Base-by-base conservation (phyloP, 2,888 invertebrate genomes). In the Callyntrura guangdongensis region DNA sequence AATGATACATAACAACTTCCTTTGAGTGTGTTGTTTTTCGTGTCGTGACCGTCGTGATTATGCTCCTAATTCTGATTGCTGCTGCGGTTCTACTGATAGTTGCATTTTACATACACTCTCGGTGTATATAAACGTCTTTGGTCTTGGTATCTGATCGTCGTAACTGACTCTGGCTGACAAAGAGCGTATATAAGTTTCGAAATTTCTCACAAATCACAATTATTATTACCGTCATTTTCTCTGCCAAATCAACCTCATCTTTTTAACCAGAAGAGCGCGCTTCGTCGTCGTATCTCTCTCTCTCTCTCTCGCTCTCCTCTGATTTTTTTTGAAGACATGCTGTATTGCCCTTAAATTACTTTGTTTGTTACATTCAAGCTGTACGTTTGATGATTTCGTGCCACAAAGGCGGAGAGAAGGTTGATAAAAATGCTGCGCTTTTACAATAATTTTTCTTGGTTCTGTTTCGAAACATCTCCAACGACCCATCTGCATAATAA, bases 381-480 rank as follows among this genome's bases (percentile, higher is more conserved):
- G 25, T 36, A 36, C 6, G 12, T 25, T 77, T 59, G 61, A 81
- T 61, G 81, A 81, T 77, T 83, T 77, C 86, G 86, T 86, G 86
- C 61, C n/a, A 45, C 59, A 45, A 36, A 86, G 86, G 86, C 86
- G 86, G 86, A 86, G 86, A 86, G 56, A 85, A 56, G 27, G 36
- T 20, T 20, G 56, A 64, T 45, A 47, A 82, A 36, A 64, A 59
- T 67, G 20, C 47, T 83, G 83, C 83, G 49, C 64, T 83, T 83
- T 67, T 83, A 67, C 83, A 83, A 83, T 83, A 67, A 45, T 49
- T 67, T 49, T 77, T 64, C n/a, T 74, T 11, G 45, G 47, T 47
- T 64, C 22, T 45, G 45, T 85, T 85, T 53, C 74, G 69, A 85
- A 85, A 86, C 86, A 77, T 86, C 74, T 86, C 77, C 77, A 86